Percentiles rank a stretch among this genome's conserved stretches.
Conservation (phyloP, 1,140 invertebrate species). For the Arion vulgaris region DNA sequence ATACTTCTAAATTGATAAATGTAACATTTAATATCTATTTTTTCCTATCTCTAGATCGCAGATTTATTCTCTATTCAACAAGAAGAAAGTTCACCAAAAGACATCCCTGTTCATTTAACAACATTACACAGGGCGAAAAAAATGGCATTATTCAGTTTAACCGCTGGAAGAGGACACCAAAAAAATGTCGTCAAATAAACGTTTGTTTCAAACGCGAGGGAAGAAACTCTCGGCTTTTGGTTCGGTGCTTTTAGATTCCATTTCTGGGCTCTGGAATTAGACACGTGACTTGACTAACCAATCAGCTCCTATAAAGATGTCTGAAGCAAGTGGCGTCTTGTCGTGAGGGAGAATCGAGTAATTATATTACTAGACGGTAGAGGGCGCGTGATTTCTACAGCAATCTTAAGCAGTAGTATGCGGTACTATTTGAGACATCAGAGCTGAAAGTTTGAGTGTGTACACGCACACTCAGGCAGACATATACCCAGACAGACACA, state of each 20-base stretch:
- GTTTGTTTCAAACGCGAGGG: neutral
- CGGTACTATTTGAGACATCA: too few species aligned
- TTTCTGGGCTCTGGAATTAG: neutral
- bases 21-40: too few species aligned
- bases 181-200: neutral
- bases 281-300: slow-evolving; percentile 8
- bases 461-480: too few species aligned
- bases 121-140: neutral
- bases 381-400: neutral
- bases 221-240: neutral
- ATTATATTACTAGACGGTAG: neutral
- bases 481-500: too few species aligned
- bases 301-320: neutral
- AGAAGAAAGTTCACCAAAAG: neutral
- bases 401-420: too few species aligned
- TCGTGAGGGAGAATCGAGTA: neutral
- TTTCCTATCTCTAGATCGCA: too few species aligned
- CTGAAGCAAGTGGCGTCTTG: neutral
- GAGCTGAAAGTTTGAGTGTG: too few species aligned
- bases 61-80: too few species aligned
- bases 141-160: slow-evolving; percentile 4
- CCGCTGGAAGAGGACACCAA: neutral
- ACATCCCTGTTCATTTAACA: neutral
- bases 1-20: too few species aligned
- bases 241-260: neutral